phyloP scores from a whole-genome alignment of 2,113 vertebrate genomes.

The Ictalurus furcatus region DNA sequence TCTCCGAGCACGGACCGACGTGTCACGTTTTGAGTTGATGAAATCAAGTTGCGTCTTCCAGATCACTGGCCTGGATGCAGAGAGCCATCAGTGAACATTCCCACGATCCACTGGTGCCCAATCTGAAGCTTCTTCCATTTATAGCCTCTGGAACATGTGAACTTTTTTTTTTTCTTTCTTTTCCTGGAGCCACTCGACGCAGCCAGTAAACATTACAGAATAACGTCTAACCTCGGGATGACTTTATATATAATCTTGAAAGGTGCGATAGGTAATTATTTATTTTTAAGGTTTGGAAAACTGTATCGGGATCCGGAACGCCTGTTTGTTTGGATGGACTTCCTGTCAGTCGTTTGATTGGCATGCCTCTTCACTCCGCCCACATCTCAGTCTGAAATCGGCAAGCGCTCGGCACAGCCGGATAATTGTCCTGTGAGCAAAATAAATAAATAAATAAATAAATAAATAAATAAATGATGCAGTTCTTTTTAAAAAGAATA shows the following conservation, averaged over 20 bases:
- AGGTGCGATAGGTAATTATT: not conserved
- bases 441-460: not conserved
- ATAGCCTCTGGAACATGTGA: slow-evolving; percentile 11
- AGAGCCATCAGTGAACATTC: slow-evolving; percentile 14
- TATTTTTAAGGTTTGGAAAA: not conserved
- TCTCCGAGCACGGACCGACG: not conserved
- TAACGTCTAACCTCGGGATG: not conserved
- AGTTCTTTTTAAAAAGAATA: not conserved
- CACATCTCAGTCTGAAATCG: not conserved
- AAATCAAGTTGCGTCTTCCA: slow-evolving; percentile 11
- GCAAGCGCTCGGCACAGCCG: not conserved
- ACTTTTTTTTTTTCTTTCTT: not conserved
- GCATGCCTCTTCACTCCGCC: not conserved
- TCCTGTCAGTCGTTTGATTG: not conserved
- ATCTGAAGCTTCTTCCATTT: not conserved
- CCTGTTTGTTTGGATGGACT: not conserved
- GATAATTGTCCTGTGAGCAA: not conserved
- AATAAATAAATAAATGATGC: not conserved
- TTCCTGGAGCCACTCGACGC: not conserved
- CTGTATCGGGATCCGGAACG: not conserved
- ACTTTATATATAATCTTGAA: not conserved
- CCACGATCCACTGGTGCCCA: slow-evolving; percentile 25
- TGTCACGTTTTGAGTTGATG: not conserved
- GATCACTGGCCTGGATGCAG: not conserved
- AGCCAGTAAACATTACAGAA: not conserved